Base-by-base conservation (phyloP, 1,140 invertebrate genomes). In the Dendrolimus kikuchii region DNA sequence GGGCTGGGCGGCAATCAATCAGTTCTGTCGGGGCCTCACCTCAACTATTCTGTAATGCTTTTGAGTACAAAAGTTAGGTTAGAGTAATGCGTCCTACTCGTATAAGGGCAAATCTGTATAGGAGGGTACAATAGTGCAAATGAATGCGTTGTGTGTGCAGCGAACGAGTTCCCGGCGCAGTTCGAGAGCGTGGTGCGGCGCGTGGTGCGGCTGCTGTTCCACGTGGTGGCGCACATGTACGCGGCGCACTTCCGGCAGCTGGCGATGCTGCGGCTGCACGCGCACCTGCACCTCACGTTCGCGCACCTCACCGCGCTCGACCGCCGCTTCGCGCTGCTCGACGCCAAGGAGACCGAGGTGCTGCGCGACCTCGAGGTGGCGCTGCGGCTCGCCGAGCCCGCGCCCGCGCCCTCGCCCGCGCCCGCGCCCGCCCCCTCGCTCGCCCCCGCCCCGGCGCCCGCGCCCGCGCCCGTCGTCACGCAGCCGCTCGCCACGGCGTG, bases 151-250 rank as follows among this genome's bases (percentile, higher is more conserved):
- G 37, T 91, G 23, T 23, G 23, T 90, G 38, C 88, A 97, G 96
- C 95, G 70, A 95, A 96, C 89, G 95, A 96, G 88, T 99, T 99
- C 90, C 98, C 98, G 48, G 92, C 92, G 75, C 94, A 93, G 64
- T 99, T 99, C 88, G 96, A 98, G 88, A 92, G 92, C 72, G 95
- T 97, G 86, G 96, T 98, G 71, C 95, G 97, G 86, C 98, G 98
- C 88, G 98, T 99, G 81, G 92, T 98, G 88, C 93, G 95, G 80
- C 92, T 98, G 88, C 91, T 99, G 89, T 99, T 98, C 90, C 97
- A 99, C 88, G 96, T 99, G 75, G 91, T 99, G 90, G 96, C 97
- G 78, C 98, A 99, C 90, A 91, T 99, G 77, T 99, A 99, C 90
- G 96, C 98, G 88, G 94, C 95, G 88, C 98, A 99, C 92, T 99